These are phyloP conservation scores for Drosophila biarmipes DNA, from an alignment of 1,140 invertebrate genomes.

Conservation along the genomic window DNA sequence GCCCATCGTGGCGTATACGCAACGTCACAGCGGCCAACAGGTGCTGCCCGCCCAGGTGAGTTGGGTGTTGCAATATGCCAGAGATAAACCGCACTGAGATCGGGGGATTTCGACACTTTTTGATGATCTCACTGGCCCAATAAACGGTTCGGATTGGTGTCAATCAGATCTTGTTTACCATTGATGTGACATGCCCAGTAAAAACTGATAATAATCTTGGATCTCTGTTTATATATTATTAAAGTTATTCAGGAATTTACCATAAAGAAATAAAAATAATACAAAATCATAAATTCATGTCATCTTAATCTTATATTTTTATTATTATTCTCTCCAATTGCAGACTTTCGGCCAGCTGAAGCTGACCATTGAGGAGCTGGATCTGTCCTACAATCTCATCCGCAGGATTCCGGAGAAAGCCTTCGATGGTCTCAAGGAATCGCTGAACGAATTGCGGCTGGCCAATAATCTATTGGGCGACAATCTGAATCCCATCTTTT, in stretches of 20 bases:
- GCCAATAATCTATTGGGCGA: conserved; percentile 94
- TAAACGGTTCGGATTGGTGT: background rate
- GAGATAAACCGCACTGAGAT: background rate
- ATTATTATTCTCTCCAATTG: background rate
- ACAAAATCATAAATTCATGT: too few relatives aligned
- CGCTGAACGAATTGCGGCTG: conserved; percentile 90
- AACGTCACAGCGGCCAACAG: conserved; percentile 91
- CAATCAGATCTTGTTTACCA: background rate
- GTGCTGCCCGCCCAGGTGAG: conserved; percentile 90
- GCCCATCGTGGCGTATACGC: conserved; percentile 90
- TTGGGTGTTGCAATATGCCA: conserved; percentile 58
- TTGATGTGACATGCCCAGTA: background rate
- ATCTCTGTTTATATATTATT: background rate
- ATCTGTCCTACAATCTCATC: conserved; percentile 93
- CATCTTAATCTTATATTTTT: background rate
- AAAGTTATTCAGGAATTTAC: too few relatives aligned
- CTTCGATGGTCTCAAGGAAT: conserved; percentile 87
- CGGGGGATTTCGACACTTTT: background rate
- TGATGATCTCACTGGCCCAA: conserved; percentile 5
- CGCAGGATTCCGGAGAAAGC: conserved; percentile 91
- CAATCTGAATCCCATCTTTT: conserved; percentile 95
- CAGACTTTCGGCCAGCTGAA: conserved; percentile 87
- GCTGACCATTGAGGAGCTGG: conserved; percentile 89
- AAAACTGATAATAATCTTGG: background rate
- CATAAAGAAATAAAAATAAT: too few relatives aligned